Evolutionary conservation across 2,797 vertebrate genomes (phyloP).

Genomic region (Ceryle rudis): DNA sequence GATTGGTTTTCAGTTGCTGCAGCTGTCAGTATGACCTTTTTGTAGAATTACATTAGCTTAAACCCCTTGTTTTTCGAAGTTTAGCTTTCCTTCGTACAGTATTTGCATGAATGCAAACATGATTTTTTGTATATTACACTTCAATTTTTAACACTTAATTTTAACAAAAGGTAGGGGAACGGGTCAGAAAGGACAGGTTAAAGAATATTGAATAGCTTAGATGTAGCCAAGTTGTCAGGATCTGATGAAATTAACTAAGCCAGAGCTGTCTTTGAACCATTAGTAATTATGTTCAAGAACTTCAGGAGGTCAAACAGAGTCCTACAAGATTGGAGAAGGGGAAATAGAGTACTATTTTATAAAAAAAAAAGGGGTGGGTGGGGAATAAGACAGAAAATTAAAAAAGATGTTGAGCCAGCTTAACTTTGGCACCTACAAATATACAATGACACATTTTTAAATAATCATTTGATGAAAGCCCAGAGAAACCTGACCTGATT

Average conservation of each 20-base stretch:
- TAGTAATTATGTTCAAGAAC: conserved; percentile 10
- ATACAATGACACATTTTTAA: neutral
- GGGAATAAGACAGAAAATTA: neutral
- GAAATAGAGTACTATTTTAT: neutral
- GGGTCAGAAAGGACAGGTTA: conserved; percentile 31
- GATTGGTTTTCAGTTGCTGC: neutral
- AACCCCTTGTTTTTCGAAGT: neutral
- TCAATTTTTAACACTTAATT: conserved; percentile 45
- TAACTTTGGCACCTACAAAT: neutral
- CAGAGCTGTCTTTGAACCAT: neutral
- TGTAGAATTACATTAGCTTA: conserved; percentile 32
- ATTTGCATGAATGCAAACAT: neutral
- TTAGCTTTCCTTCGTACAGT: neutral
- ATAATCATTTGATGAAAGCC: neutral
- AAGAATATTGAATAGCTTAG: conserved; percentile 43
- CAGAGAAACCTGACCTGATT: neutral
- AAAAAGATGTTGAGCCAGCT: neutral
- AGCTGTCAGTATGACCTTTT: conserved; percentile 22
- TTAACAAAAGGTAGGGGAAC: neutral
- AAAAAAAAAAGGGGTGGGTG: neutral
- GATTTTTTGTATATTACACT: conserved; percentile 18
- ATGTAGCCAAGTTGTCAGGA: neutral
- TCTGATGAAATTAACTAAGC: conserved; percentile 41
- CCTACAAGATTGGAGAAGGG: neutral
- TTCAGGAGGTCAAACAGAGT: neutral